Evolutionary conservation across 1,140 invertebrate species (phyloP), one percentile per base, ranked within the genome.

Genomic region (Drosophila busckii): DNA sequence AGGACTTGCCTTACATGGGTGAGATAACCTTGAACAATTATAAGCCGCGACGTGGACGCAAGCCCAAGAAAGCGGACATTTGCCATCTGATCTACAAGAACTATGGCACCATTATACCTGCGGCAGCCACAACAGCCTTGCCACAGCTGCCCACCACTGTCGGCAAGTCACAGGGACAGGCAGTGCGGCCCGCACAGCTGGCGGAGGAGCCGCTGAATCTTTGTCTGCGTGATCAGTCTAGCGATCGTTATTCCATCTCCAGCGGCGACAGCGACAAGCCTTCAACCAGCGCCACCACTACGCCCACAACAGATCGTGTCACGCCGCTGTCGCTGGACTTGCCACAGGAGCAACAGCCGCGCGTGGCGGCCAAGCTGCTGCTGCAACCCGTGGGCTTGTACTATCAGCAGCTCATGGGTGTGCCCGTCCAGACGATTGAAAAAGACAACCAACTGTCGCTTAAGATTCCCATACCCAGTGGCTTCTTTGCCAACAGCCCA

Each of bases 41-140:
- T 6, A 93, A 95, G 67, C 94, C 94, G 0, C 87, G 94, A 19
- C 89, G 95, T 55, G 94, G 95, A 0, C 88, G 95, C 6, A 96
- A 96, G 64, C 95, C 95, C 0, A 96, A 96, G 69, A 96, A 95
- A 71, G 94, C 94, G 0, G 95, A 96, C 75, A 96, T 96, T 54
- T 96, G 94, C 63, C 94, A 96, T 70, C 87, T 96, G n/a, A 96
- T 96, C 63, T 95, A 95, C 75, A 96, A 96, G 66, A 96, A 96
- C 80, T 96, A 96, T 69, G 95, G 94, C 0, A 95, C 93, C 0
- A 94, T 95, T n/a, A 90, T 94, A 13, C 93, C 93, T 0, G 29
- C 55, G 10, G 20, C 55, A 7, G 29, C 48, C 0, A 29, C 34
- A 2, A 25, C 13, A n/a, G 32, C 8, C 9, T 34, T 5, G 20